These are phyloP conservation scores for Sylvia atricapilla DNA, from an alignment of 2,113 vertebrate species.

Conservation along the genomic window DNA sequence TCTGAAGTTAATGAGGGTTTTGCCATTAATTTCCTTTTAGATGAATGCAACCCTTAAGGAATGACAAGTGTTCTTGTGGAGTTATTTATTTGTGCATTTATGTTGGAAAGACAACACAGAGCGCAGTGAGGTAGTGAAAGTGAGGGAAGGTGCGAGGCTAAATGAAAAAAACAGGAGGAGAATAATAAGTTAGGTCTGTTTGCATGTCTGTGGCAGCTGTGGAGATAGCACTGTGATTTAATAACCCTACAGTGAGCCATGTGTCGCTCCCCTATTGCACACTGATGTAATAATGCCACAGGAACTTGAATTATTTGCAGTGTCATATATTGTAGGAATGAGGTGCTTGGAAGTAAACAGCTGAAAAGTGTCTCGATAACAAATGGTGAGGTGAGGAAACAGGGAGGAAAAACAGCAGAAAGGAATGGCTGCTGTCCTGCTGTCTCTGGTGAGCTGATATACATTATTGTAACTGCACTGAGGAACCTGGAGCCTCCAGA, in stretches of 20 bases:
- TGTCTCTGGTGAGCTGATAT: background rate
- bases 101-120: background rate
- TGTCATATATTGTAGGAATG: background rate
- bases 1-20: background rate
- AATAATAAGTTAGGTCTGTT: slow-evolving; percentile 7
- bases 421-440: background rate
- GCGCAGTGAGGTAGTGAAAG: background rate
- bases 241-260: background rate
- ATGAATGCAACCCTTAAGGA: background rate
- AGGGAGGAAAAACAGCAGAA: background rate
- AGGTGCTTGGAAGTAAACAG: slow-evolving; percentile 2
- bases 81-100: background rate
- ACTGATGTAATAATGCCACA: background rate
- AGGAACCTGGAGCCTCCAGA: background rate
- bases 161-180: background rate
- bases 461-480: background rate
- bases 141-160: background rate
- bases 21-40: background rate
- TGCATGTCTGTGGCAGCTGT: slow-evolving; percentile 3
- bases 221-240: slow-evolving; percentile 34
- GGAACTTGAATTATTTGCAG: slow-evolving; percentile 19
- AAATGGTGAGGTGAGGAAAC: background rate
- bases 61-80: background rate
- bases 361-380: background rate
- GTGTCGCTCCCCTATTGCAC: background rate